Base-by-base conservation (phyloP, 2,888 invertebrate genomes). In the Morpho deidamia region DNA sequence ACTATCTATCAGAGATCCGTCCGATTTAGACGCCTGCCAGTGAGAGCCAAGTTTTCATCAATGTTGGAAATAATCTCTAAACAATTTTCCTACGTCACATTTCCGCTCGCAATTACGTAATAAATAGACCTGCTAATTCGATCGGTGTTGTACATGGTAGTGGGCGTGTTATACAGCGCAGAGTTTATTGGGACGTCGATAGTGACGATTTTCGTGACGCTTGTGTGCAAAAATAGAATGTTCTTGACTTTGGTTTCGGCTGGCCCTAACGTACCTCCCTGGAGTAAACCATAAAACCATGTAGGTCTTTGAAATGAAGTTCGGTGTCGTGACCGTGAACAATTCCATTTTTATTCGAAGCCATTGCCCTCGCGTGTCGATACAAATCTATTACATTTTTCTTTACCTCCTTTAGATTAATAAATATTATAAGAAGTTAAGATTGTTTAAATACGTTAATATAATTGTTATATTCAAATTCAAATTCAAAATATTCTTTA, bases 241-340 rank as follows among this genome's bases (percentile, higher is more conserved):
- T 46, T 45, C 56, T 54, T 58, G 62, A 56, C 61, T 55, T 58
- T 56, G 55, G 58, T 47, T 48, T 49, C 39, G 47, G 12, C 11
- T 49, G 40, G 43, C 51, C 56, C 55, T 48, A 55, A 14, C 11
- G 38, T 46, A 11, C 44, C 46, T 46, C 41, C 51, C 45, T 23
- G 44, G 55, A 44, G 37, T 35, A 37, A 35, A 32, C 46, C 46
- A 39, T 46, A 56, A 48, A 49, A 49, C 58, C 45, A 56, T n/a
- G n/a, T n/a, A n/a, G n/a, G n/a, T 38, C 55, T 41, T 42, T 53
- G 50, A 50, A 41, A 37, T 34, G 47, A 58, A 62, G 59, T 56
- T 62, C 64, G 62, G 45, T 61, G 59, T 50, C 56, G 44, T 42
- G 56, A 51, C 59, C 57, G 42, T 53, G 48, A 33, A 45, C 46